These are phyloP conservation scores for Idaea dimidiata DNA, from an alignment of 2,888 invertebrate species.

Conservation along the genomic window DNA sequence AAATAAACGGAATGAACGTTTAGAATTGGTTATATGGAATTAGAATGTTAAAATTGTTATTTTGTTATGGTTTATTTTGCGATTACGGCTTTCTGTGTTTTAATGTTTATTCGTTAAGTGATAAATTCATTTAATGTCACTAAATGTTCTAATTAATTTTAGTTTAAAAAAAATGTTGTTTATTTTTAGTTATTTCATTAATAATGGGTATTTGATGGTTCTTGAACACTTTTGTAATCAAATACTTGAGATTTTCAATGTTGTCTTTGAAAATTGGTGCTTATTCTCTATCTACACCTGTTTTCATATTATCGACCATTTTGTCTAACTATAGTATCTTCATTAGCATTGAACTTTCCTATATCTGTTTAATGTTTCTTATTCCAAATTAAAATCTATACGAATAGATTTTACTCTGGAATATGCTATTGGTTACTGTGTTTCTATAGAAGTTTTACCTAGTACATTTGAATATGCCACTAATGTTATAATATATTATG, in stretches of 20 bases:
- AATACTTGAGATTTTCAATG: not conserved
- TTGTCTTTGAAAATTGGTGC: not conserved
- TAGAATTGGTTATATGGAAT: not conserved
- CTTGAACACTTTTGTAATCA: not conserved
- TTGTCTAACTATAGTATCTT: not conserved
- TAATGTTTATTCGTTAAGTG: conserved; percentile 2
- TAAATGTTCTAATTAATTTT: conserved; percentile 15
- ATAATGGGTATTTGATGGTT: not conserved
- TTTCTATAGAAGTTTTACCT: not conserved
- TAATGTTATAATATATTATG: too few species aligned
- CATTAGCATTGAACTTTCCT: not conserved
- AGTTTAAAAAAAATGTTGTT: not conserved
- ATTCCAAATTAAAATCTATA: not conserved
- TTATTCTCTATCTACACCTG: not conserved
- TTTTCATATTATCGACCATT: not conserved
- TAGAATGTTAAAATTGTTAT: conserved; percentile 3
- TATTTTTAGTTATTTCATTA: not conserved
- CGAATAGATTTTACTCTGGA: not conserved
- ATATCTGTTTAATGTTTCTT: not conserved
- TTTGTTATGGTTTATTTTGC: conserved; percentile 28
- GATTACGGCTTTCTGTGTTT: conserved; percentile 28
- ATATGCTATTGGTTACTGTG: not conserved
- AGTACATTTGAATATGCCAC: too few species aligned
- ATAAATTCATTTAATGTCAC: conserved; percentile 14
- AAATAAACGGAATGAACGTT: not conserved